These are phyloP conservation scores for Mystacornis crossleyi DNA, from an alignment of 2,113 vertebrate genomes.

Conservation along the genomic window DNA sequence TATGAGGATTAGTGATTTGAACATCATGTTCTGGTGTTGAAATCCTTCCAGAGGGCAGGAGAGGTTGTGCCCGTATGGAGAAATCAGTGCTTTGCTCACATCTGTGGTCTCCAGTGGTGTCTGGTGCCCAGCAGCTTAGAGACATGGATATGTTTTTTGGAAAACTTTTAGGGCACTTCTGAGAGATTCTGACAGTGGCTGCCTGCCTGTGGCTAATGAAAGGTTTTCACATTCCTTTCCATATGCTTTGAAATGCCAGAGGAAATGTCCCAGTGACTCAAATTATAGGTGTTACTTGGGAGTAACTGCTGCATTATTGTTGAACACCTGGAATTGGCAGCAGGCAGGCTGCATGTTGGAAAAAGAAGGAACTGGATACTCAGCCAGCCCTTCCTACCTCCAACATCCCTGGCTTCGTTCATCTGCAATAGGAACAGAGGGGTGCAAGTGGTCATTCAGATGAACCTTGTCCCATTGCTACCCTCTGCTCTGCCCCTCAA, in stretches of 20 bases:
- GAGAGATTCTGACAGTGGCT: background rate
- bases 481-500: background rate
- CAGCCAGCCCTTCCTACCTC: background rate
- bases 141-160: background rate
- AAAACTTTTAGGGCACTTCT: background rate
- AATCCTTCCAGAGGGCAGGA: background rate
- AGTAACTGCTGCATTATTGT: slow-evolving; percentile 18
- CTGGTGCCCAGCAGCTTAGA: background rate
- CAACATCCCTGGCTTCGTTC: background rate
- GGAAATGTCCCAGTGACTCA: slow-evolving; percentile 59
- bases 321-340: slow-evolving; percentile 56
- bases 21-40: background rate
- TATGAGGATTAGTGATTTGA: background rate
- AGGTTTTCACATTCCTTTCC: slow-evolving; percentile 52
- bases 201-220: slow-evolving; percentile 46
- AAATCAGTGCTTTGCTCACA: background rate
- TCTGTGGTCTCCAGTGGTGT: background rate
- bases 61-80: background rate
- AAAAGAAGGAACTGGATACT: background rate
- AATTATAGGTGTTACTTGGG: slow-evolving; percentile 56
- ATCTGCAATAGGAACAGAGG: background rate
- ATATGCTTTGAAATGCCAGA: slow-evolving; percentile 42
- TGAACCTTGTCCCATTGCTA: background rate
- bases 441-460: background rate
- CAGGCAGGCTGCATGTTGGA: background rate